Conservation (phyloP, 1,140 invertebrate genomes). For the Trichomalopsis sarcophagae region DNA sequence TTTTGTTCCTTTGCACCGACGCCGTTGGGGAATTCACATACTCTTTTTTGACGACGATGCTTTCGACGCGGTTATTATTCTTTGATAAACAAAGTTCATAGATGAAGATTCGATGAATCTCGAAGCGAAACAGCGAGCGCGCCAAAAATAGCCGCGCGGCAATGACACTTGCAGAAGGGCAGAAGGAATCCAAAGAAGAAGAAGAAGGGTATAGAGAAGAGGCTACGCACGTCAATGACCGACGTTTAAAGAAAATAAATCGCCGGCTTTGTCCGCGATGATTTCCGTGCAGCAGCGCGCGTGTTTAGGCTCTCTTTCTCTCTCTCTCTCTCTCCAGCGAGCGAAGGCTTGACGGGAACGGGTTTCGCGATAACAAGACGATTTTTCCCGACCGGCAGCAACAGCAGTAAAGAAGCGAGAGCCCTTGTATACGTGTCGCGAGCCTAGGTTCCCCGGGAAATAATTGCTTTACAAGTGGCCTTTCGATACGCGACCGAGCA, state of each 20-base stretch:
- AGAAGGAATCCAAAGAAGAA: neutral
- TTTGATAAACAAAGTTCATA: no score
- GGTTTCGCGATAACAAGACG: constrained; percentile 31
- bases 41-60: neutral
- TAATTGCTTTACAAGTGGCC: constrained; percentile 34
- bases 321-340: neutral
- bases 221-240: constrained; percentile 1
- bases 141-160: neutral
- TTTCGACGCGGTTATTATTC: no score
- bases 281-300: neutral
- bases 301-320: neutral
- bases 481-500: constrained; percentile 2
- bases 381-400: constrained; percentile 13
- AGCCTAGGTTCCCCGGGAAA: neutral
- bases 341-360: neutral
- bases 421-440: neutral
- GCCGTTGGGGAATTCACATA: neutral
- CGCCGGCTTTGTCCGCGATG: constrained; percentile 24
- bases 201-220: neutral
- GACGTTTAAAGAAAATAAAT: constrained; percentile 16
- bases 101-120: neutral
- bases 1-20: neutral
- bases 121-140: neutral
- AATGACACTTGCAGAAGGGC: neutral
- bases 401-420: neutral